Conservation (phyloP, 2,797 vertebrate species). For the Adelosebastes latens region DNA sequence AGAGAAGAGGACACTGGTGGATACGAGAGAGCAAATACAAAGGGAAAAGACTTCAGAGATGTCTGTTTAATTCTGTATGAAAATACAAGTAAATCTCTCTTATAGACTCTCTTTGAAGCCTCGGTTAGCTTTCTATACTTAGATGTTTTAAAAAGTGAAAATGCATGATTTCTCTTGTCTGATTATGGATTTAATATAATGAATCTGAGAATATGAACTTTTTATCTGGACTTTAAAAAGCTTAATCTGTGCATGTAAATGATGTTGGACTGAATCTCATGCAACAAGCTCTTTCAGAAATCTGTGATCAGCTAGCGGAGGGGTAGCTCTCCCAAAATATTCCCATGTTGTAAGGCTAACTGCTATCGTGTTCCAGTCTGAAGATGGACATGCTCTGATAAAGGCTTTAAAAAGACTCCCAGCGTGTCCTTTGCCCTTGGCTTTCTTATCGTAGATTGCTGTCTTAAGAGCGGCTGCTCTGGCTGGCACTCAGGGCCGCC, state of each 20-base stretch:
- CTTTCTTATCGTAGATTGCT: constrained; percentile 63
- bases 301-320: constrained; percentile 29
- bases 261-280: not conserved
- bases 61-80: not conserved
- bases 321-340: constrained; percentile 7
- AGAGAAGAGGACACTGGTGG: not conserved
- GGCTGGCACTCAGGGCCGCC: constrained; percentile 37
- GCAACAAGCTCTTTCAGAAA: not conserved
- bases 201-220: not conserved
- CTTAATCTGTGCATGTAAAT: constrained; percentile 2
- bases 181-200: not conserved
- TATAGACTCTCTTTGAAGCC: not conserved
- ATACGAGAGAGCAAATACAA: not conserved
- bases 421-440: constrained; percentile 53
- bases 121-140: not conserved
- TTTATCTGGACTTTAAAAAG: constrained; percentile 6
- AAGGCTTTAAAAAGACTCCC: constrained; percentile 55
- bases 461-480: constrained; percentile 46
- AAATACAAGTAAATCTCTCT: constrained; percentile 11
- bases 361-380: constrained; percentile 40
- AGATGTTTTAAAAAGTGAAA: not conserved
- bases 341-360: constrained; percentile 28
- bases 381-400: constrained; percentile 71
- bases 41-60: not conserved
- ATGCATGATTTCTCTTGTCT: not conserved